A percentile compares a stretch with the other conserved stretches of the same genome.
Evolutionary conservation across 2,888 invertebrate genomes (phyloP).

Genomic region (Salpingus planirostris): DNA sequence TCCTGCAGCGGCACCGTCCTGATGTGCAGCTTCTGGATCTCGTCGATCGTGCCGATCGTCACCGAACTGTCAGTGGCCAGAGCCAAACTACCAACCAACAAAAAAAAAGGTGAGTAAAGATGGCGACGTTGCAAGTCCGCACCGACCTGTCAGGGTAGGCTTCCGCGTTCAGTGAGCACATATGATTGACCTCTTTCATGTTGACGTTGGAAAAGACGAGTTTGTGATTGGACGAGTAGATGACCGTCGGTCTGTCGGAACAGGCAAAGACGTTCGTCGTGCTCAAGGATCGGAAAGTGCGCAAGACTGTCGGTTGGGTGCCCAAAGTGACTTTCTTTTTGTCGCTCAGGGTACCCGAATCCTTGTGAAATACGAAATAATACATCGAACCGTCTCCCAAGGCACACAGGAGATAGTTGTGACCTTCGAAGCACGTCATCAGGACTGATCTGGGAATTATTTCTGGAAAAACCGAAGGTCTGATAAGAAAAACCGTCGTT

Average conservation of each 20-base stretch:
- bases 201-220: slow-evolving; percentile 98
- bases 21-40: slow-evolving; percentile 96
- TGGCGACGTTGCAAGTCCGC: too few species aligned
- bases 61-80: slow-evolving; percentile 81
- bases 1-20: slow-evolving; percentile 92
- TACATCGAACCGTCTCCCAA: slow-evolving; percentile 97
- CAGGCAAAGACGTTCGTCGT: slow-evolving; percentile 98
- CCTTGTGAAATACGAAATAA: slow-evolving; percentile 80
- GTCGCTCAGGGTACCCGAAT: slow-evolving; percentile 67
- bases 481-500: too few species aligned
- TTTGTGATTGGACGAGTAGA: slow-evolving; percentile 98
- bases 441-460: slow-evolving; percentile 94
- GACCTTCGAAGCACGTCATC: slow-evolving; percentile 89
- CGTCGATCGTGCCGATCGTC: slow-evolving; percentile 95
- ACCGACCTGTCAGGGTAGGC: slow-evolving; percentile 84
- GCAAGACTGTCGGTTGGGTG: slow-evolving; percentile 90
- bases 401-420: slow-evolving; percentile 82
- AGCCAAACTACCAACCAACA: too few species aligned
- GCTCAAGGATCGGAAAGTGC: slow-evolving; percentile 80
- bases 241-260: slow-evolving; percentile 96
- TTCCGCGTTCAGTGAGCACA: slow-evolving; percentile 94
- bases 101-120: too few species aligned
- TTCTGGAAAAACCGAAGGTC: slow-evolving; percentile 61
- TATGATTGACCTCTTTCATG: slow-evolving; percentile 89
- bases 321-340: slow-evolving; percentile 95